Percentiles rank a stretch among this genome's conserved stretches.
phyloP scores from a whole-genome alignment of 2,888 invertebrate species.

The Altica lythri region DNA sequence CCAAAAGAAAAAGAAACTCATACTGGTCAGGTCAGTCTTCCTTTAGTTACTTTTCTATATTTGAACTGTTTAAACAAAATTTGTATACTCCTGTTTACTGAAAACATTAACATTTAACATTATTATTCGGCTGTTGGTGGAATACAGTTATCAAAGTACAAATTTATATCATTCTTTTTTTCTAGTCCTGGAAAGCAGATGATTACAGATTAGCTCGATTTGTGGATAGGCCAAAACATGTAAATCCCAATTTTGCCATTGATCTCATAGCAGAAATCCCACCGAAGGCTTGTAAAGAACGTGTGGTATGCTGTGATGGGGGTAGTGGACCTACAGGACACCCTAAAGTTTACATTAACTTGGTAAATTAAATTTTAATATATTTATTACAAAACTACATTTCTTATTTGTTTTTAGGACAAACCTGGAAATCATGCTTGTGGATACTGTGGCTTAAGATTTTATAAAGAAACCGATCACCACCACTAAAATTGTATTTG shows the following conservation, averaged over 20 bases:
- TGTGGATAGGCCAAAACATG: slow-evolving; percentile 76
- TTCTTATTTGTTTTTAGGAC: slow-evolving; percentile 68
- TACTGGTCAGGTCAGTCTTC: slow-evolving; percentile 68
- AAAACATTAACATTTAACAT: too few relatives aligned
- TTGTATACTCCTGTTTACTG: too few relatives aligned
- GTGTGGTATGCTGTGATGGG: slow-evolving; percentile 92
- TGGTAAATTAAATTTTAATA: slow-evolving; percentile 65
- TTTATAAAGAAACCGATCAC: slow-evolving; percentile 70
- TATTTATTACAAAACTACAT: background rate
- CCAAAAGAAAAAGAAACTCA: slow-evolving; percentile 61
- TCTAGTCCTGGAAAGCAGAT: slow-evolving; percentile 75
- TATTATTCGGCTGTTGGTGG: too few relatives aligned
- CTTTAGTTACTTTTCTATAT: too few relatives aligned
- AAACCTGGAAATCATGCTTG: slow-evolving; percentile 92
- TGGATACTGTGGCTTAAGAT: slow-evolving; percentile 94
- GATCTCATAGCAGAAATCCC: slow-evolving; percentile 86
- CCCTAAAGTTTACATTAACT: slow-evolving; percentile 96
- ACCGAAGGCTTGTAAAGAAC: slow-evolving; percentile 73
- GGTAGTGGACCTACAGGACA: slow-evolving; percentile 96
- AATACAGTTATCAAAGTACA: too few relatives aligned
- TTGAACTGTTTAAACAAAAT: background rate
- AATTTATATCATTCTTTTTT: too few relatives aligned
- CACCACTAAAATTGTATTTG: background rate
- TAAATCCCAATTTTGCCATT: slow-evolving; percentile 88
- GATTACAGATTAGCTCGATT: slow-evolving; percentile 84